Conservation (phyloP, 2,888 invertebrate genomes). For the Sacculina carcini region DNA sequence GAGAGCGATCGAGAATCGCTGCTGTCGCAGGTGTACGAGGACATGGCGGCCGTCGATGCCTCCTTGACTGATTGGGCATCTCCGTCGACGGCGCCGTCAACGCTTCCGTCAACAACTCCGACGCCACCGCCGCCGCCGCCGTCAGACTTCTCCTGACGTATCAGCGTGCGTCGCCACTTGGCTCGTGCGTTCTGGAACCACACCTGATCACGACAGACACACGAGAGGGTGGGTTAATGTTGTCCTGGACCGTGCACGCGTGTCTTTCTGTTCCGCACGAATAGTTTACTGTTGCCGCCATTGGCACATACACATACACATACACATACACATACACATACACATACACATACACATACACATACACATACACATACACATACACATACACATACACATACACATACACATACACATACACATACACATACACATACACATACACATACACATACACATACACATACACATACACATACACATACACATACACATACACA, state of each 20-base stretch:
- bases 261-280: not conserved
- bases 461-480: not conserved
- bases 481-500: not conserved
- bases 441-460: not conserved
- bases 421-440: not conserved
- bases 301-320: not conserved
- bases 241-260: not conserved
- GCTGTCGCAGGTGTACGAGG: not conserved
- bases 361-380: not conserved
- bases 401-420: not conserved
- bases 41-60: too few relatives aligned
- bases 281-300: not conserved
- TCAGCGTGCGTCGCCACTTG: conserved; percentile 63
- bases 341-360: not conserved
- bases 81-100: not conserved
- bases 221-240: not conserved
- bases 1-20: too few relatives aligned
- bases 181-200: conserved; percentile 99
- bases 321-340: not conserved
- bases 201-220: conserved; percentile 33
- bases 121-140: not conserved
- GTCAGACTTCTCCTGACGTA: conserved; percentile 11
- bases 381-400: not conserved
- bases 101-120: not conserved
- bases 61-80: too few relatives aligned